phyloP scores from a whole-genome alignment of 2,888 invertebrate species.

The Tethea ocularis region DNA sequence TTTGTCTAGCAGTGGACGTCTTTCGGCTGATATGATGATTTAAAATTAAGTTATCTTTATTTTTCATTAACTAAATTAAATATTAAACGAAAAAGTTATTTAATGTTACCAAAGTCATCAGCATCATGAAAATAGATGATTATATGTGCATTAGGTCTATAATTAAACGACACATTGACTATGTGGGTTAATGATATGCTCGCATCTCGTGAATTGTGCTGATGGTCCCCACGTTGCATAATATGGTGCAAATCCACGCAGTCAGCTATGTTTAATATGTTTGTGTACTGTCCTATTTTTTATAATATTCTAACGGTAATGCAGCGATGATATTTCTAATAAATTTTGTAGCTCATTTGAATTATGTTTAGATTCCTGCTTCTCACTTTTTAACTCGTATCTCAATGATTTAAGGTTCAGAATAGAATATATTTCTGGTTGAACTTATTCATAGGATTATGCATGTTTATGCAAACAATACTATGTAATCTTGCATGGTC shows the following conservation, averaged over 20 bases:
- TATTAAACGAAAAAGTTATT: background rate
- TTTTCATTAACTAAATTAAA: no score
- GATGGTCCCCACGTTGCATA: conserved; percentile 41
- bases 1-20: no score
- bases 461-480: conserved; percentile 5
- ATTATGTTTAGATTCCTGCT: background rate
- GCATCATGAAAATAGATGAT: conserved; percentile 19
- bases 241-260: conserved; percentile 37
- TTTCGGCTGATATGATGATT: no score
- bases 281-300: conserved; percentile 37
- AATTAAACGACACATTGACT: conserved; percentile 31
- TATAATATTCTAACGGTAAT: conserved; percentile 36
- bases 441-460: conserved; percentile 4
- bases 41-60: no score
- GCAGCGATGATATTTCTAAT: conserved; percentile 17
- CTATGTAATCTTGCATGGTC: conserved; percentile 4
- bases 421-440: background rate
- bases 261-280: conserved; percentile 27
- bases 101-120: background rate
- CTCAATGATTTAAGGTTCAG: background rate
- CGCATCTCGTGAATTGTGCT: conserved; percentile 23
- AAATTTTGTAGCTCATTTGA: background rate
- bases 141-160: conserved; percentile 25
- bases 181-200: conserved; percentile 49
- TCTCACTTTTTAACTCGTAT: background rate